A percentile compares a stretch with the other conserved stretches of the same genome.
Conservation (phyloP, 2,113 vertebrate genomes). For the Enhydra lutris region DNA sequence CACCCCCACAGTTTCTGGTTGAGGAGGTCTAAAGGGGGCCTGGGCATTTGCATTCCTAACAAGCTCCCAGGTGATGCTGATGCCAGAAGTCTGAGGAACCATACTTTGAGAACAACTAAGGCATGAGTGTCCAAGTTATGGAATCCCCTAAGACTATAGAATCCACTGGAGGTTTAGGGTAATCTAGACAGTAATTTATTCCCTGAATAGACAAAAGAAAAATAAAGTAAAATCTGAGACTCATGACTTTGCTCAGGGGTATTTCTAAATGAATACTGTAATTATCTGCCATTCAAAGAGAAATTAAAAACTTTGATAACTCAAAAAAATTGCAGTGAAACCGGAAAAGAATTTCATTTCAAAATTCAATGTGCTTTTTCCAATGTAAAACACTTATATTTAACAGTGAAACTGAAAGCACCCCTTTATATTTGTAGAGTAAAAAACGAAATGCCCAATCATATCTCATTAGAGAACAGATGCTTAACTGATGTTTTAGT, state of each 20-base stretch:
- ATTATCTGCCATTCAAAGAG: not conserved
- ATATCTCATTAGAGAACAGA: not conserved
- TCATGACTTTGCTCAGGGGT: not conserved
- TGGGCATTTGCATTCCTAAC: not conserved
- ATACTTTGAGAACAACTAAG: not conserved
- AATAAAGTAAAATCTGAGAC: constrained; percentile 43
- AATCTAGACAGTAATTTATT: not conserved
- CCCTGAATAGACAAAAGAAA: not conserved
- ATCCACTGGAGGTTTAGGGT: not conserved
- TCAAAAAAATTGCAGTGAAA: not conserved
- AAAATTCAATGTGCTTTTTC: not conserved
- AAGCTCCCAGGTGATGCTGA: not conserved
- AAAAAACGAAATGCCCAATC: not conserved
- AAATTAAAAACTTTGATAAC: not conserved
- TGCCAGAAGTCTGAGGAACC: not conserved
- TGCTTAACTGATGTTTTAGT: not conserved
- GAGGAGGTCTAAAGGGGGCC: not conserved
- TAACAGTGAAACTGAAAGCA: not conserved
- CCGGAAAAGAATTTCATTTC: not conserved
- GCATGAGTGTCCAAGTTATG: not conserved
- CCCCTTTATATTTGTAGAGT: not conserved
- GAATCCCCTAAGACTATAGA: not conserved
- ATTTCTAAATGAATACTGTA: not conserved
- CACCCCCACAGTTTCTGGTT: not conserved
- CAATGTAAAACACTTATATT: constrained; percentile 1